Evolutionary conservation across 2,888 invertebrate species (phyloP), one percentile per base, ranked within the genome.

Genomic region (Rambutsinella grinnellia): DNA sequence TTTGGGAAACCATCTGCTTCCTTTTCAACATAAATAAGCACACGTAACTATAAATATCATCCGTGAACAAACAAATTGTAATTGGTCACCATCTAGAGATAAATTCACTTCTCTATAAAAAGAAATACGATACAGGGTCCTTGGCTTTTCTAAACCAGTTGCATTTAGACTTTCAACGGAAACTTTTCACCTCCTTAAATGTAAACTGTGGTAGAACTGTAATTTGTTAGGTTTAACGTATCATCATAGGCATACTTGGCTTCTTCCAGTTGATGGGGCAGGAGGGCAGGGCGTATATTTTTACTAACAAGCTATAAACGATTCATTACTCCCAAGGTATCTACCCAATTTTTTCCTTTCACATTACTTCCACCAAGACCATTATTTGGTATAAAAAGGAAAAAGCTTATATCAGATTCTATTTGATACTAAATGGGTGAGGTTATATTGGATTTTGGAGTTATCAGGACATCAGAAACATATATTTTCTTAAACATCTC

Each of bases 281-380:
- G 49, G 72, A 71, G 79, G 72, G 79, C 72, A n/a, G 36, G 5
- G 13, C 13, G 74, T 72, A 76, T 68, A 76, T 72, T 76, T 79
- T 75, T 77, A 71, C 71, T 70, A 79, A 75, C 79, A 70, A 70
- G 70, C 72, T 56, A 76, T 79, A 79, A 72, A 79, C 79, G 79
- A 81, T 79, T 78, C 79, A 81, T 81, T 81, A 79, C 78, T 79
- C 79, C 70, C 58, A 57, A 74, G 68, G 69, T 47, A 69, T 76
- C 62, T 49, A 47, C 3, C 21, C 28, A 60, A 27, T 65, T 36
- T 49, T 15, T 21, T 54, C 44, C 56, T 13, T 27, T 21, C 51
- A 44, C 13, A 23, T 15, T 65, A 36, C 21, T 36, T 26, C 47
- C 53, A 8, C 26, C 21, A 15, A 13, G 44, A 44, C 17, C 26